Evolutionary conservation across 1,140 invertebrate species (phyloP).

Genomic region (Bilobella aurantiaca): DNA sequence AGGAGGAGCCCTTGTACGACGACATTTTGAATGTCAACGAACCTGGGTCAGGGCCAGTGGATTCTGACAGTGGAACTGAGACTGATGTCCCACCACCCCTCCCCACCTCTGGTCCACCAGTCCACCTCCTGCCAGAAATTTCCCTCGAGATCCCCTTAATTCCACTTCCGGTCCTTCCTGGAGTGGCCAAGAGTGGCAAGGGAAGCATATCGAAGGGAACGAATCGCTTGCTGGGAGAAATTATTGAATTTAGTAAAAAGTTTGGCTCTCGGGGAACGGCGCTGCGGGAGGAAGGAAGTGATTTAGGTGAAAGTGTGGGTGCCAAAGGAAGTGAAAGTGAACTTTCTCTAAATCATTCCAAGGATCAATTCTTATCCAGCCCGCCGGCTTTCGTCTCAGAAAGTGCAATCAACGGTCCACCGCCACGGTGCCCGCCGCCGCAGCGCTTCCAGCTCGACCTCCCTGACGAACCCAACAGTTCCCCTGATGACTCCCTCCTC

Average conservation of each 20-base stretch:
- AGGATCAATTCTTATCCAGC: not conserved
- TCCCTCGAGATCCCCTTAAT: conserved; percentile 24
- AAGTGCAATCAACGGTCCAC: not conserved
- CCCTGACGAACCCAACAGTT: no score
- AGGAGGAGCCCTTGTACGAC: conserved; percentile 31
- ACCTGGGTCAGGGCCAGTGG: not conserved
- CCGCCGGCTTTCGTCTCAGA: not conserved
- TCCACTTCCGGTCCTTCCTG: conserved; percentile 17
- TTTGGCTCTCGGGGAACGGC: not conserved
- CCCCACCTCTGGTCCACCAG: conserved; percentile 32
- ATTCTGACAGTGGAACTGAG: conserved; percentile 22
- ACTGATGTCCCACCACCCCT: conserved; percentile 25
- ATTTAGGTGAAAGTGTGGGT: not conserved
- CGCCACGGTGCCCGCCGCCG: not conserved
- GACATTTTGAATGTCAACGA: conserved; percentile 26
- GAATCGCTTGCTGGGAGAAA: not conserved
- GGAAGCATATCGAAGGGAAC: not conserved
- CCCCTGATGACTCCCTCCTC: no score
- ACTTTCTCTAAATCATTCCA: not conserved
- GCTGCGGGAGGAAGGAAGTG: not conserved
- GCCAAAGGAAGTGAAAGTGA: not conserved
- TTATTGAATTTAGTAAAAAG: not conserved
- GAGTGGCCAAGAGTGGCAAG: not conserved
- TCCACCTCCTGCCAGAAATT: conserved; percentile 16
- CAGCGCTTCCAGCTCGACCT: not conserved